phyloP scores from a whole-genome alignment of 2,888 invertebrate species.

The Nephrocerus scutellatus region DNA sequence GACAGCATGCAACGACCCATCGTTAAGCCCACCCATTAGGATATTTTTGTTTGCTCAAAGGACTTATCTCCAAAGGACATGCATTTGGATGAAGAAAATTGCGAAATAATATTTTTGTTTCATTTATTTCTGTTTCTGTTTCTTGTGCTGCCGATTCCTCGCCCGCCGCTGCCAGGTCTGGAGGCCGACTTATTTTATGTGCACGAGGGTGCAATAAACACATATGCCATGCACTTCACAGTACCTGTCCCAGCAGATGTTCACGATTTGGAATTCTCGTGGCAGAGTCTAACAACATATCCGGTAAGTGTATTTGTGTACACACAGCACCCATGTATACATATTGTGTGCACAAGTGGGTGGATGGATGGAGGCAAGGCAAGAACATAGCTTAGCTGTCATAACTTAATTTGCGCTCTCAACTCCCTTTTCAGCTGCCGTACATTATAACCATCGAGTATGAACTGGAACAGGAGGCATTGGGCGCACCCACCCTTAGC shows the following conservation, averaged over 20 bases:
- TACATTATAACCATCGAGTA: slow-evolving; percentile 50
- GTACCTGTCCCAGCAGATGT: slow-evolving; percentile 69
- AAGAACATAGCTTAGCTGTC: too few species aligned
- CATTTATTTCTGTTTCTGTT: too few species aligned
- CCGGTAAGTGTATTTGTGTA: slow-evolving; percentile 17
- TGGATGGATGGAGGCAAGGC: slow-evolving; percentile 17
- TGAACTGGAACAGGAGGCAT: slow-evolving; percentile 64
- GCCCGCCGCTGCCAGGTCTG: slow-evolving; percentile 57
- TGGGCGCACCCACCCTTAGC: slow-evolving; percentile 73
- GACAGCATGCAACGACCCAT: too few species aligned
- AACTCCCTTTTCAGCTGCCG: slow-evolving; percentile 30
- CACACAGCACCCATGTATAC: slow-evolving; percentile 10
- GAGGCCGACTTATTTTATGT: slow-evolving; percentile 70
- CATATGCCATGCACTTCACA: slow-evolving; percentile 71
- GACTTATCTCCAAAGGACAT: too few species aligned
- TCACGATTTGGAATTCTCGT: slow-evolving; percentile 70
- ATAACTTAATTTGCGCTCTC: slow-evolving; percentile 19
- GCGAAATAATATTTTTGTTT: too few species aligned
- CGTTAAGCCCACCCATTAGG: too few species aligned
- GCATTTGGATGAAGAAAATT: too few species aligned
- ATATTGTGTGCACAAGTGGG: slow-evolving; percentile 18
- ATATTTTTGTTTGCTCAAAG: too few species aligned
- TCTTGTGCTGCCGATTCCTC: too few species aligned
- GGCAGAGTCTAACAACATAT: slow-evolving; percentile 59
- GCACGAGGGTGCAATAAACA: slow-evolving; percentile 68